Percentiles rank a stretch among this genome's conserved stretches.
These are phyloP conservation scores for Sesamia nonagrioides DNA, from an alignment of 1,140 invertebrate species.

Conservation along the genomic window DNA sequence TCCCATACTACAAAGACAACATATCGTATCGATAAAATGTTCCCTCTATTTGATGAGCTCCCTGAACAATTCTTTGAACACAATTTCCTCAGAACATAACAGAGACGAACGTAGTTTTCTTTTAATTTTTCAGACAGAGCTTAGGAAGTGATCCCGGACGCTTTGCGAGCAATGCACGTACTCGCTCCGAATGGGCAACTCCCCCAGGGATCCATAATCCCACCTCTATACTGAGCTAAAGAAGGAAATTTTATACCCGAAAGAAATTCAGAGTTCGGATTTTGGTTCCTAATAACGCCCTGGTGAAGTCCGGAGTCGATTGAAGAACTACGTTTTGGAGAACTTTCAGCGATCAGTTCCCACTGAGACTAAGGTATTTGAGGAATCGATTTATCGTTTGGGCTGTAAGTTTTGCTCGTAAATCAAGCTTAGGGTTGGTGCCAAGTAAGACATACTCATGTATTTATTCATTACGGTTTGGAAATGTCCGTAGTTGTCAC, in stretches of 20 bases:
- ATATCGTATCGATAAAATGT: constrained; percentile 17
- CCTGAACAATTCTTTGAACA: constrained; percentile 35
- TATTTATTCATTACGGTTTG: constrained; percentile 34
- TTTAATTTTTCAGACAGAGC: constrained; percentile 59
- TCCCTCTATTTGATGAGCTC: constrained; percentile 26
- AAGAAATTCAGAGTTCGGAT: constrained; percentile 22
- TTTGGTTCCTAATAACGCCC: constrained; percentile 35
- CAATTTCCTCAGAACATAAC: constrained; percentile 29
- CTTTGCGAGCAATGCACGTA: constrained; percentile 51
- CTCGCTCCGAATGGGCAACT: constrained; percentile 40
- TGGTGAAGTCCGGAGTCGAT: constrained; percentile 33
- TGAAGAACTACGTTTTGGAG: constrained; percentile 28
- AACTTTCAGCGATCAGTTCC: constrained; percentile 19
- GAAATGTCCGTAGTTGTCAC: constrained; percentile 28
- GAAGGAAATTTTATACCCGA: constrained; percentile 41
- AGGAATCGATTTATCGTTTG: constrained; percentile 31
- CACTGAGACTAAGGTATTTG: constrained; percentile 16
- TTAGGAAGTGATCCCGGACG: constrained; percentile 48
- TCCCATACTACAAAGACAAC: neutral
- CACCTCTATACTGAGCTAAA: constrained; percentile 35
- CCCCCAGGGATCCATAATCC: constrained; percentile 46
- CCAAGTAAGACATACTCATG: constrained; percentile 16
- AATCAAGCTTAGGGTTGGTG: constrained; percentile 31
- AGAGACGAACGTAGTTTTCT: constrained; percentile 44
- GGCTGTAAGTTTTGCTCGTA: constrained; percentile 37